Conservation (phyloP, 1,140 invertebrate genomes). For the Lasaia peninsularis region DNA sequence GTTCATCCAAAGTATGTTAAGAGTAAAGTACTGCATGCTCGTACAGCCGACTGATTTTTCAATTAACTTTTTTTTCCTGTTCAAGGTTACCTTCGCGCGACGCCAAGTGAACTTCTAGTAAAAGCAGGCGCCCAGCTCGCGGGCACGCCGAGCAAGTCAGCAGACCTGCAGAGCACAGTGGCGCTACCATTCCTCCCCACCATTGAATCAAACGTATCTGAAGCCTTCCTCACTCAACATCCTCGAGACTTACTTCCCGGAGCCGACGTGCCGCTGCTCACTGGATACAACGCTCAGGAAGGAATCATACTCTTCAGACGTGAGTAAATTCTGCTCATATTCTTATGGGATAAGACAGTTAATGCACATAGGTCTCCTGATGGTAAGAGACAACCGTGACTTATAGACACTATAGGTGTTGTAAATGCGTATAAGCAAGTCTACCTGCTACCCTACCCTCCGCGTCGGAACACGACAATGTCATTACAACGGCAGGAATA, state of each 20-base stretch:
- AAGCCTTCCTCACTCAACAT: conserved; percentile 77
- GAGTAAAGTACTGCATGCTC: too few species aligned
- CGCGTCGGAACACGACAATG: too few species aligned
- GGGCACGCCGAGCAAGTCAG: conserved; percentile 59
- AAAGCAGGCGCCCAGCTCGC: conserved; percentile 62
- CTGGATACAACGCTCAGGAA: conserved; percentile 79
- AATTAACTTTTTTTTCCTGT: too few species aligned
- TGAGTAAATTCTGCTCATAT: conserved; percentile 41
- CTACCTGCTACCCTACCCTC: too few species aligned
- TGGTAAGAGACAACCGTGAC: too few species aligned
- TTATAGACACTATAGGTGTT: too few species aligned
- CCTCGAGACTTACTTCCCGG: conserved; percentile 73
- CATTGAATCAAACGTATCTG: conserved; percentile 52
- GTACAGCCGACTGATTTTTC: too few species aligned
- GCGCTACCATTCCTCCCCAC: conserved; percentile 75
- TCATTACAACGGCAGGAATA: too few species aligned
- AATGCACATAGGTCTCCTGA: background rate
- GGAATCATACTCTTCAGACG: conserved; percentile 76
- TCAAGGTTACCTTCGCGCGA: conserved; percentile 66
- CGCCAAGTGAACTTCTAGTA: conserved; percentile 66
- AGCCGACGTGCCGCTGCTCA: conserved; percentile 75
- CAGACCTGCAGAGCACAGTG: conserved; percentile 73
- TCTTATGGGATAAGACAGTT: background rate
- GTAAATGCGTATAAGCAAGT: too few species aligned
- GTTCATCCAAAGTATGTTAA: too few species aligned